Evolutionary conservation across 2,888 invertebrate species (phyloP).

Genomic region (Archaeoteleia sp.): DNA sequence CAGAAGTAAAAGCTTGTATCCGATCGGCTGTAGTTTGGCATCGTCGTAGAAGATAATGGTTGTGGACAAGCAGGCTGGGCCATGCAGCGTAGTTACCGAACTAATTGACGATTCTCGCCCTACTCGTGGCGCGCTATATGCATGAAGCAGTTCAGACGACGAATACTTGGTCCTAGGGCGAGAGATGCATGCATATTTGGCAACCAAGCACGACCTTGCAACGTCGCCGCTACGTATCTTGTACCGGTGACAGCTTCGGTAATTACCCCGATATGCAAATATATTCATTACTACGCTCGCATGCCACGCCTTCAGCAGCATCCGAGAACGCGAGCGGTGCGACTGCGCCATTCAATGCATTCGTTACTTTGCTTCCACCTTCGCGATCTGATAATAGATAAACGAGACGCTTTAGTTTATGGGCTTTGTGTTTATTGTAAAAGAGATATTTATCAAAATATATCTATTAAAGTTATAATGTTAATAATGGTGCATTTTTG

Average conservation of each 20-base stretch:
- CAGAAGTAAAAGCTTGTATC: too few relatives aligned
- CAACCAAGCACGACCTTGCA: constrained; percentile 66
- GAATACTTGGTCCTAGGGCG: constrained; percentile 63
- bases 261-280: constrained; percentile 74
- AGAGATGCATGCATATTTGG: constrained; percentile 73
- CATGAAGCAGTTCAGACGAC: constrained; percentile 64
- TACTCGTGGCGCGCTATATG: constrained; percentile 64
- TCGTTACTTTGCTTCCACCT: constrained; percentile 17
- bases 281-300: constrained; percentile 72
- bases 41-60: constrained; percentile 26
- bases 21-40: constrained; percentile 8
- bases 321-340: constrained; percentile 21
- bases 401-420: neutral
- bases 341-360: constrained; percentile 19
- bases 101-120: constrained; percentile 71
- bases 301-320: constrained; percentile 59
- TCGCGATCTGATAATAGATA: constrained; percentile 8
- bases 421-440: neutral
- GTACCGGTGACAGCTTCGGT: constrained; percentile 70
- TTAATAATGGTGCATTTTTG: too few relatives aligned
- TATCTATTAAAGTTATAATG: too few relatives aligned
- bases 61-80: constrained; percentile 33
- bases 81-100: constrained; percentile 62
- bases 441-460: too few relatives aligned
- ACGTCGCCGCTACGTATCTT: constrained; percentile 61